Evolutionary conservation across 2,113 vertebrate species (phyloP), one percentile per base, ranked within the genome.

Genomic region (Pyrgilauda ruficollis): DNA sequence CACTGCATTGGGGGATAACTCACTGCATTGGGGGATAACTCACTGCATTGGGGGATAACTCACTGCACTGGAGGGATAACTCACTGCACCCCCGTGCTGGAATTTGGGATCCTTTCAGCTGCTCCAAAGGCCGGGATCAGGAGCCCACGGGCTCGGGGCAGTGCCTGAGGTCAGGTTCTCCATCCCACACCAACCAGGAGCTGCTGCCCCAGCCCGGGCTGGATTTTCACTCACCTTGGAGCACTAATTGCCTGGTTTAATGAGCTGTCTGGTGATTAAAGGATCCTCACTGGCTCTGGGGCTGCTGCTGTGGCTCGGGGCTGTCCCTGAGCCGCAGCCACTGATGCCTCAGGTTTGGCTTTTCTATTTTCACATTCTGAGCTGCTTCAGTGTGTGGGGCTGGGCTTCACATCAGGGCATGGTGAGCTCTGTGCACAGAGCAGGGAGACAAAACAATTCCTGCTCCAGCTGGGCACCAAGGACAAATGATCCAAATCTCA

Each of bases 1-100:
- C 41, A 41, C 41, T 41, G 41, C 41, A 41, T 11, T 41, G 41
- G 41, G 11, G 12, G 41, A 41, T 15, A 41, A 41, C 41, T 41
- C 41, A 41, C 41, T 41, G 41, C 41, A 41, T 6, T 41, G 41
- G 41, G 5, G 41, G 41, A 41, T 15, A 41, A 41, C 41, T 41
- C 39, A 39, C 39, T 39, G 39, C 39, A 39, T 15, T 3, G 2
- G 0, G 1, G 8, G 39, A 3, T 0, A 22, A 23, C 27, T 2
- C 24, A 0, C 23, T 26, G 3, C 1, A 1, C 11, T 39, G 39
- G 39, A 39, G 39, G 39, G 39, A 41, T 5, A 41, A 13, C 39
- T 41, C 39, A 41, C 39, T 41, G 39, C 11, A 13, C 1, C 26
- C 28, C 2, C n/a, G 2, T 6, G 75, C 9, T 4, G 49, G 15